phyloP scores from a whole-genome alignment of 2,888 invertebrate genomes.

The Caenorhabditis doughertyi region DNA sequence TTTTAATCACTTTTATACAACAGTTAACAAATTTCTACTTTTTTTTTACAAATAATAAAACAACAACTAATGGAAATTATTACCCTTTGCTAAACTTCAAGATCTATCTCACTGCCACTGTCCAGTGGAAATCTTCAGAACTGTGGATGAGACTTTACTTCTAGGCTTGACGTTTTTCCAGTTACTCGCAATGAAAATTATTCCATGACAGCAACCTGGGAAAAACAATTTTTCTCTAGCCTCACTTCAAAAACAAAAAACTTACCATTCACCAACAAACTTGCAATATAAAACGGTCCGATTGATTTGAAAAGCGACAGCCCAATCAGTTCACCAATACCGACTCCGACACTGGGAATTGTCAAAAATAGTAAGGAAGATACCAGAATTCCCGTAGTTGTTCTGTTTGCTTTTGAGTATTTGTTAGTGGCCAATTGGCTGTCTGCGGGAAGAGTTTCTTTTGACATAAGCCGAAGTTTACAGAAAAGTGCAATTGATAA shows the following conservation, averaged over 20 bases:
- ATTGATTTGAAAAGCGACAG: constrained; percentile 49
- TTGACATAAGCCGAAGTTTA: constrained; percentile 21
- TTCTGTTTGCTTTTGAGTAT: constrained; percentile 29
- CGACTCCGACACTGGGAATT: constrained; percentile 38
- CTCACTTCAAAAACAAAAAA: neutral
- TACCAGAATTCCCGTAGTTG: constrained; percentile 39
- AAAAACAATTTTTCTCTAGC: neutral
- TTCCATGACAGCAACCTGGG: constrained; percentile 42
- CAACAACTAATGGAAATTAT: too few species aligned
- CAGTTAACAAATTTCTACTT: too few species aligned
- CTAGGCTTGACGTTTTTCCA: constrained; percentile 26
- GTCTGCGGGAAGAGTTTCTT: neutral
- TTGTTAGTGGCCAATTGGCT: neutral
- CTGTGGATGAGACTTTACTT: neutral
- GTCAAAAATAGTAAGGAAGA: constrained; percentile 45
- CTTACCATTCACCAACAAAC: constrained; percentile 41
- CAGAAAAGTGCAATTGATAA: constrained; percentile 28
- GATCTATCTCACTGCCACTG: too few species aligned
- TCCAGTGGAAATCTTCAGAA: too few species aligned
- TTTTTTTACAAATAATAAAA: too few species aligned
- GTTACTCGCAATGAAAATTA: constrained; percentile 47
- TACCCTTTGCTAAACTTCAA: too few species aligned
- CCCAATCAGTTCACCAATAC: constrained; percentile 43
- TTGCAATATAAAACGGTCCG: constrained; percentile 52
- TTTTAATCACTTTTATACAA: too few species aligned